These are phyloP conservation scores for Puffinus mauretanicus DNA, from an alignment of 2,113 vertebrate species.

Conservation along the genomic window DNA sequence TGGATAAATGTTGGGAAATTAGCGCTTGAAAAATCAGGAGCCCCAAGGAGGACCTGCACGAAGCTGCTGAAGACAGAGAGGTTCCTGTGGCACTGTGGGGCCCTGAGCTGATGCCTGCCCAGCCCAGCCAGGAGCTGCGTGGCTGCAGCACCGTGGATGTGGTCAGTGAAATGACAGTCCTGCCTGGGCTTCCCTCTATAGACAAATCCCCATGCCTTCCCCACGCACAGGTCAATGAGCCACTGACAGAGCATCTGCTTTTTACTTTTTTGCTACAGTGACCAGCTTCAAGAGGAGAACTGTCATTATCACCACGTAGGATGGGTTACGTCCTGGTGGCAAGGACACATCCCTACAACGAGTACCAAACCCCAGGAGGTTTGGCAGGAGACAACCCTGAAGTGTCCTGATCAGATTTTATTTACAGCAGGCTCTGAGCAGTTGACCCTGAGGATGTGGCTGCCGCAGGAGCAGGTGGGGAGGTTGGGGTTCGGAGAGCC, in stretches of 20 bases:
- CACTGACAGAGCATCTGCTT: background rate
- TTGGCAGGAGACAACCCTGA: background rate
- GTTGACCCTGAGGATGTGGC: background rate
- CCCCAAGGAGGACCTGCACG: background rate
- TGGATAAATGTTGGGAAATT: background rate
- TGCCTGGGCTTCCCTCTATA: background rate
- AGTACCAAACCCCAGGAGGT: too few species aligned
- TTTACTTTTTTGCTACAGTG: background rate
- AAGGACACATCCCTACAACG: background rate
- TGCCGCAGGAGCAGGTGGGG: background rate
- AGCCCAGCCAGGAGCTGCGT: background rate
- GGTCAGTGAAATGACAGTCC: background rate
- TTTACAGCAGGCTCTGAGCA: background rate
- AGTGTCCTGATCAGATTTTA: background rate
- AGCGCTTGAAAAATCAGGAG: background rate
- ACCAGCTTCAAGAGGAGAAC: background rate
- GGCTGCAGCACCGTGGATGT: background rate
- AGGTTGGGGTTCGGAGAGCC: background rate
- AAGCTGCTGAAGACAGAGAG: background rate
- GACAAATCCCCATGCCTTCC: background rate
- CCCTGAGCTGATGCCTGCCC: background rate
- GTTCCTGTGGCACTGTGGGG: background rate
- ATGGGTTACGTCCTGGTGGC: rapidly evolving
- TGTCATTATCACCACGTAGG: rapidly evolving
- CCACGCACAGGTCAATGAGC: background rate